Conservation (phyloP, 2,797 vertebrate genomes). For the Percopsis omiscomaycus region DNA sequence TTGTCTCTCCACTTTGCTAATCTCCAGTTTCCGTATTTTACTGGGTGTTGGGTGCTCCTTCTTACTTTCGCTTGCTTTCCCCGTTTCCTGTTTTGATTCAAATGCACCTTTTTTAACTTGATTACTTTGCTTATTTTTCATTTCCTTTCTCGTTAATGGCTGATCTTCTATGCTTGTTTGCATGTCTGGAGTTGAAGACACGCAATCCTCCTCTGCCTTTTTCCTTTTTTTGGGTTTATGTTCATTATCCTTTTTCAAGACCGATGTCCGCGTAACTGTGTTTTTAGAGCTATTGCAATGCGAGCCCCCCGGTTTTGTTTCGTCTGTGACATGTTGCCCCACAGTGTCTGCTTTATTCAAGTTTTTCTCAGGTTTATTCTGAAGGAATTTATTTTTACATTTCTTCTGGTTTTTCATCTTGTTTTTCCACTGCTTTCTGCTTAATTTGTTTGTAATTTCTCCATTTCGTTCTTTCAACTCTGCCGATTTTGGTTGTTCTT, state of each 20-base stretch:
- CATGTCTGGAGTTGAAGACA: neutral
- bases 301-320: slow-evolving; percentile 23
- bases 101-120: neutral
- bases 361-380: slow-evolving; percentile 24
- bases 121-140: slow-evolving; percentile 2
- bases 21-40: slow-evolving; percentile 45
- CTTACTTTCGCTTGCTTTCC: neutral
- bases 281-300: slow-evolving; percentile 17
- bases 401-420: slow-evolving; percentile 78
- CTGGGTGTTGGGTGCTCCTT: slow-evolving; percentile 10
- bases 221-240: slow-evolving; percentile 48
- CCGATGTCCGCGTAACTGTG: neutral
- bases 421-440: slow-evolving; percentile 76
- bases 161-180: slow-evolving; percentile 20
- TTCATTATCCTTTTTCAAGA: slow-evolving; percentile 24
- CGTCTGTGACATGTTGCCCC: slow-evolving; percentile 5
- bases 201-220: neutral
- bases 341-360: slow-evolving; percentile 20
- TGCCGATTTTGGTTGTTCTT: slow-evolving; percentile 9
- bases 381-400: slow-evolving; percentile 73
- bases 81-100: neutral
- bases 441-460: slow-evolving; percentile 42
- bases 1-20: slow-evolving; percentile 44
- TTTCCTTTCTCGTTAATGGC: neutral
- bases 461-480: slow-evolving; percentile 14